phyloP scores from a whole-genome alignment of 2,797 vertebrate genomes.

The Silurus lanzhouensis region DNA sequence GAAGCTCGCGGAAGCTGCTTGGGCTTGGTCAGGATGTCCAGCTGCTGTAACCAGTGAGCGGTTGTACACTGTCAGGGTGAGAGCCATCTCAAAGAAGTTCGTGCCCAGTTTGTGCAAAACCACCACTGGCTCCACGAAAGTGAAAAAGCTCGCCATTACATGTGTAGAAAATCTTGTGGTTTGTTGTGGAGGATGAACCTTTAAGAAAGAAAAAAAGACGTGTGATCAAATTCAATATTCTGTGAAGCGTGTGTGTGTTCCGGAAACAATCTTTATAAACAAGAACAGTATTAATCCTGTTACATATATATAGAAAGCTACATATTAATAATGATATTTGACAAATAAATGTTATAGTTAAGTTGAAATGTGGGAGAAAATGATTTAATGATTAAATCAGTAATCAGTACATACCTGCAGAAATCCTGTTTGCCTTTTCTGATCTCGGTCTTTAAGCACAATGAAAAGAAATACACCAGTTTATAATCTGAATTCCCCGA shows the following conservation, averaged over 20 bases:
- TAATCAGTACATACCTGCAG: conserved; percentile 25
- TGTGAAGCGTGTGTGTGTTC: too few relatives aligned
- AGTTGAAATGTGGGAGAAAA: background rate
- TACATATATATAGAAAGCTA: too few relatives aligned
- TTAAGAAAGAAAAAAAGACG: conserved; percentile 19
- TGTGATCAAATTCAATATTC: background rate
- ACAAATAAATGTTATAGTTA: background rate
- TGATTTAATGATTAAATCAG: background rate
- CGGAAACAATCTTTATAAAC: too few relatives aligned
- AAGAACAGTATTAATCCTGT: too few relatives aligned
- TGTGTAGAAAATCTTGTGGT: background rate
- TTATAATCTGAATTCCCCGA: background rate
- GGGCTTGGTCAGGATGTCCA: conserved; percentile 54
- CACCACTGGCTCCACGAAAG: conserved; percentile 62
- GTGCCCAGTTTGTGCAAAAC: conserved; percentile 59
- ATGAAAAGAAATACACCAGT: background rate
- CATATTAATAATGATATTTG: too few relatives aligned
- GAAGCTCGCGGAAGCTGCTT: conserved; percentile 58
- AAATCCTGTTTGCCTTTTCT: background rate
- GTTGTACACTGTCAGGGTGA: conserved; percentile 59
- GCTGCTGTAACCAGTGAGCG: conserved; percentile 49
- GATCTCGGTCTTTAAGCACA: background rate
- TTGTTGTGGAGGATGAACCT: conserved; percentile 21
- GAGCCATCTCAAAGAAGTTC: conserved; percentile 61
- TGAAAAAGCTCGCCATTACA: conserved; percentile 52